These are phyloP conservation scores for Petrocephalus zakoni DNA, from an alignment of 2,113 vertebrate genomes.

Conservation along the genomic window DNA sequence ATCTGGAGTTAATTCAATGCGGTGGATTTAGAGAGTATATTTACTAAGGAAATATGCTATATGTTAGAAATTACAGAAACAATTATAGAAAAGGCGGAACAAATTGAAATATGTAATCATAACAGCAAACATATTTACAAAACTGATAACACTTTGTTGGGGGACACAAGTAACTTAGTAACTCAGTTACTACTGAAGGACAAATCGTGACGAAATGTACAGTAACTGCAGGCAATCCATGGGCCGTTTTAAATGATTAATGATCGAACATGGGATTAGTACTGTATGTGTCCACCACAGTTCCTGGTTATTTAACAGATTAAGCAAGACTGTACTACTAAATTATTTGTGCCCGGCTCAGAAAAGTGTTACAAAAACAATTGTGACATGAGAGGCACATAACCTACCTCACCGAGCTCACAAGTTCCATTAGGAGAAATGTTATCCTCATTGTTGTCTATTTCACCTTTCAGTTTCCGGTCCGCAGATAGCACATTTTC, in stretches of 20 bases:
- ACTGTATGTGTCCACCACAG: not conserved
- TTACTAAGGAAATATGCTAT: not conserved
- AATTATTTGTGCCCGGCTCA: no score
- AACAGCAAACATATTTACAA: not conserved
- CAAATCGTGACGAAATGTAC: not conserved
- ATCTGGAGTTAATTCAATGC: not conserved
- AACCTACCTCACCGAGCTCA: slow-evolving; percentile 18
- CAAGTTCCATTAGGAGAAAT: not conserved
- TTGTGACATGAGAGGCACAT: not conserved
- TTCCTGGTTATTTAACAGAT: no score
- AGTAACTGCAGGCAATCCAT: not conserved
- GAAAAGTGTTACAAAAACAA: no score
- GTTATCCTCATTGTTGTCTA: not conserved
- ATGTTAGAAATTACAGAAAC: not conserved
- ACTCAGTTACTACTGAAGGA: not conserved
- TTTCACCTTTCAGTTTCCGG: slow-evolving; percentile 30
- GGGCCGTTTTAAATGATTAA: not conserved
- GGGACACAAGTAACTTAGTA: not conserved
- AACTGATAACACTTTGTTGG: not conserved
- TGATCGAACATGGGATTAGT: not conserved
- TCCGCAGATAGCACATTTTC: slow-evolving; percentile 27
- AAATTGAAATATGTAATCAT: not conserved
- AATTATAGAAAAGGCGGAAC: not conserved
- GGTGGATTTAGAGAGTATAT: not conserved
- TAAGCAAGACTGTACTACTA: no score